phyloP scores from a whole-genome alignment of 2,113 vertebrate species.

The Trematocara zebra region DNA sequence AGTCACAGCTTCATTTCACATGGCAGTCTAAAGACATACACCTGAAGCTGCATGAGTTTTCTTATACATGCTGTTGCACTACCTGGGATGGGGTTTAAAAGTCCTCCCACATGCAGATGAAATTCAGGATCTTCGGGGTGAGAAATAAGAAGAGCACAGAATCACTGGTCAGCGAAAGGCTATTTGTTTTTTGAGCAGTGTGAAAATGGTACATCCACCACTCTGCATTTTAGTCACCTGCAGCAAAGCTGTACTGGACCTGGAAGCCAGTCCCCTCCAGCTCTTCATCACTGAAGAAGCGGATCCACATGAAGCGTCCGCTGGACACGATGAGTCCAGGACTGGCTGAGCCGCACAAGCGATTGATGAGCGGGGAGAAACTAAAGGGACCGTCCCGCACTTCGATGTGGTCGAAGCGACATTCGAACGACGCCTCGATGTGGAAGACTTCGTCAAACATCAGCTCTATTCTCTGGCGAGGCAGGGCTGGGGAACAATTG shows the following conservation, averaged over 20 bases:
- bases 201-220: not conserved
- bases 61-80: not conserved
- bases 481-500: conserved; percentile 73
- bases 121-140: conserved; percentile 87
- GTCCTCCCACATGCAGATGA: conserved; percentile 89
- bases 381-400: conserved; percentile 93
- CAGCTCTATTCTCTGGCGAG: conserved; percentile 90
- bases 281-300: conserved; percentile 93
- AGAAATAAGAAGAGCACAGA: conserved; percentile 40
- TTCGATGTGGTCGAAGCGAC: conserved; percentile 94
- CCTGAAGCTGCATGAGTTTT: not conserved
- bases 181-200: not conserved
- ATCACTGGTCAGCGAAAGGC: not conserved
- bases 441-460: conserved; percentile 84
- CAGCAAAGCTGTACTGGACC: conserved; percentile 89
- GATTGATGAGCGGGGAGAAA: conserved; percentile 90
- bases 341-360: conserved; percentile 85
- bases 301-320: conserved; percentile 96
- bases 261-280: conserved; percentile 90
- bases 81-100: conserved; percentile 98
- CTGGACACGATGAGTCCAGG: conserved; percentile 86
- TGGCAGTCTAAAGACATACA: not conserved
- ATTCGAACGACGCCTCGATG: conserved; percentile 92
- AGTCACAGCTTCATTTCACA: not conserved
- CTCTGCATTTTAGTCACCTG: conserved; percentile 71